phyloP scores from a whole-genome alignment of 2,113 vertebrate species.

The Dolichallabes microphthalmus region DNA sequence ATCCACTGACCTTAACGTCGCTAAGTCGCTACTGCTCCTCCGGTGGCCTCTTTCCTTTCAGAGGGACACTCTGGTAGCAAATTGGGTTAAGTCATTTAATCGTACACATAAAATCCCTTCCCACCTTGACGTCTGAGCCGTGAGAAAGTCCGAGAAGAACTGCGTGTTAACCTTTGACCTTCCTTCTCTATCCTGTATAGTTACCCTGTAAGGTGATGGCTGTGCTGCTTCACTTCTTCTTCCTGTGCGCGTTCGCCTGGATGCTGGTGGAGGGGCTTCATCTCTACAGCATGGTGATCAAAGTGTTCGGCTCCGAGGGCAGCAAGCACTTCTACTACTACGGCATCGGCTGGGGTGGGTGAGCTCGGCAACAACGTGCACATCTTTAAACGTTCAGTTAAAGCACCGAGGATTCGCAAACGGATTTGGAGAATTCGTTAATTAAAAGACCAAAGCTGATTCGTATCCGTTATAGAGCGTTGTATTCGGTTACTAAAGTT shows the following conservation, averaged over 20 bases:
- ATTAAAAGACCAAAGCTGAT: not conserved
- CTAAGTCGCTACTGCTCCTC: not conserved
- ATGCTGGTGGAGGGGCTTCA: constrained; percentile 97
- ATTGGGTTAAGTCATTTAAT: not conserved
- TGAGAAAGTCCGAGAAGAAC: no score
- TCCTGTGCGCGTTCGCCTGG: constrained; percentile 93
- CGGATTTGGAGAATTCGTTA: not conserved
- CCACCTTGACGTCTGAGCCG: not conserved
- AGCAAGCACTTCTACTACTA: constrained; percentile 93
- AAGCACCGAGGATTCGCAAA: not conserved
- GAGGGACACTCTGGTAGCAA: no score
- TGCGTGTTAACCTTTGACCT: not conserved
- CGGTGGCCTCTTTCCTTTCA: not conserved
- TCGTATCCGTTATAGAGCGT: not conserved
- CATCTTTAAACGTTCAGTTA: not conserved
- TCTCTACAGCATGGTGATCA: constrained; percentile 95
- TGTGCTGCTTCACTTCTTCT: constrained; percentile 92
- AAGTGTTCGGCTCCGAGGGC: constrained; percentile 92
- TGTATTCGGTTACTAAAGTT: not conserved
- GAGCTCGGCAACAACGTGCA: not conserved
- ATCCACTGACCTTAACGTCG: not conserved
- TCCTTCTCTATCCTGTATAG: constrained; percentile 68
- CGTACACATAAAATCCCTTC: not conserved
- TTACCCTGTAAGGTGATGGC: constrained; percentile 87
- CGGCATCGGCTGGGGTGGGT: constrained; percentile 89